Percentiles rank a stretch among this genome's conserved stretches.
These are phyloP conservation scores for Melanostoma mellinum DNA, from an alignment of 2,888 invertebrate species.

Conservation along the genomic window DNA sequence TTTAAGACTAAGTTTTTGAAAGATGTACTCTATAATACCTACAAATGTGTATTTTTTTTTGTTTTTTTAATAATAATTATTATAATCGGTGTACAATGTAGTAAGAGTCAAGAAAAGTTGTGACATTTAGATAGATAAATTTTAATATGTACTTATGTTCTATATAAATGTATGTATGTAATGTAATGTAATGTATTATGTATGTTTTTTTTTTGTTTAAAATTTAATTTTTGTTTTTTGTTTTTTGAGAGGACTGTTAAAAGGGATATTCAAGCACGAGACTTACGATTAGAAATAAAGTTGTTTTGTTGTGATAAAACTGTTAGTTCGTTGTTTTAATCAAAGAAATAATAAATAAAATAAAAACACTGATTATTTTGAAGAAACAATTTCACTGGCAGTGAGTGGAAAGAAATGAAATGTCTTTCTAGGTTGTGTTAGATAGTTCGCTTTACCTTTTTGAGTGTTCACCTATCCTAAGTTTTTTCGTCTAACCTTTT, in stretches of 20 bases:
- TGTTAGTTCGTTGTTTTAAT: conserved; percentile 58
- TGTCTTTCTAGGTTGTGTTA: too few relatives aligned
- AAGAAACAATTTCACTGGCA: too few relatives aligned
- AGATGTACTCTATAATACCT: conserved; percentile 59
- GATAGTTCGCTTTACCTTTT: too few relatives aligned
- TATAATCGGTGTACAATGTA: conserved; percentile 71
- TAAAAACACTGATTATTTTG: not conserved
- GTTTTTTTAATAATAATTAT: conserved; percentile 48
- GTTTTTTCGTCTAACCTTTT: too few relatives aligned
- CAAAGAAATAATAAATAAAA: not conserved
- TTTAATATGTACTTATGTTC: conserved; percentile 57
- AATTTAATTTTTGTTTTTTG: conserved; percentile 1
- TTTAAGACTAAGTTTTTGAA: conserved; percentile 62
- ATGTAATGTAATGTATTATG: conserved; percentile 30
- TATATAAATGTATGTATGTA: conserved; percentile 54
- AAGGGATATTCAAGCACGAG: conserved; percentile 31
- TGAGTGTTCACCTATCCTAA: too few relatives aligned
- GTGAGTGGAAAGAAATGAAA: too few relatives aligned
- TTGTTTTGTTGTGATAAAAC: conserved; percentile 6
- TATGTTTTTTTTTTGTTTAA: conserved; percentile 12
- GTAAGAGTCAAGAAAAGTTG: conserved; percentile 70
- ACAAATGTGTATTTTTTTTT: conserved; percentile 48
- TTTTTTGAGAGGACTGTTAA: conserved; percentile 22
- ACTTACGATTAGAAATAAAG: conserved; percentile 26
- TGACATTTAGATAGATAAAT: conserved; percentile 71